Evolutionary conservation across 2,888 invertebrate genomes (phyloP), one percentile per base, ranked within the genome.

Genomic region (Caradrina kadenii): DNA sequence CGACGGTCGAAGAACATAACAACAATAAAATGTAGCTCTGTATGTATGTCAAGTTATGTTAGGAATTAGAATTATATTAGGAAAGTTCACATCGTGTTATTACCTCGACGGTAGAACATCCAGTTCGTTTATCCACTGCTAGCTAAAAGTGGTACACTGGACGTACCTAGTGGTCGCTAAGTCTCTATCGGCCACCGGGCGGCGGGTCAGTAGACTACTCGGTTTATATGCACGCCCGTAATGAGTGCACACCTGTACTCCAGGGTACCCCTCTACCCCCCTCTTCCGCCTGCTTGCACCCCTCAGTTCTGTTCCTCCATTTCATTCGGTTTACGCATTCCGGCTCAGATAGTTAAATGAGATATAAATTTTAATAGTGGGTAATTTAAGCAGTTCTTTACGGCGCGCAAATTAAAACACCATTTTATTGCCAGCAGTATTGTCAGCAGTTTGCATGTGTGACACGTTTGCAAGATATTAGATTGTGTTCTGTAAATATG

Each of bases 211-310:
- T 63, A 58, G 54, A 66, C 56, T 52, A 55, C 31, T 31, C 60
- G 48, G 63, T 71, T 74, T 73, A 74, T 69, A 70, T 52, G 60
- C 49, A n/a, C 56, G 26, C 53, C 19, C 63, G 72, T 76, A 76
- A 73, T 64, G 69, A 70, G 67, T 69, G 52, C 70, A 61, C 82
- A 77, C 73, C 79, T 73, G 80, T 26, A 65, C 71, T 35, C 61
- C 10, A 22, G 19, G 31, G 13, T 11, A 22, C n/a, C 15, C n/a
- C 11, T n/a, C 15, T 45, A 26, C 45, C n/a, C 26, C 22, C 19
- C 15, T 17, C n/a, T 11, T 4, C 11, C 42, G 11, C 26, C 1
- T 1, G 17, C 39, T 39, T 39, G 45, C 11, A 42, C 45, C 17
- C 45, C 17, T 45, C 17, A 17, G 17, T 15, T 26, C 31, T 22